These are phyloP conservation scores for Daktulosphaira vitifoliae DNA, from an alignment of 1,140 invertebrate genomes.

Conservation along the genomic window DNA sequence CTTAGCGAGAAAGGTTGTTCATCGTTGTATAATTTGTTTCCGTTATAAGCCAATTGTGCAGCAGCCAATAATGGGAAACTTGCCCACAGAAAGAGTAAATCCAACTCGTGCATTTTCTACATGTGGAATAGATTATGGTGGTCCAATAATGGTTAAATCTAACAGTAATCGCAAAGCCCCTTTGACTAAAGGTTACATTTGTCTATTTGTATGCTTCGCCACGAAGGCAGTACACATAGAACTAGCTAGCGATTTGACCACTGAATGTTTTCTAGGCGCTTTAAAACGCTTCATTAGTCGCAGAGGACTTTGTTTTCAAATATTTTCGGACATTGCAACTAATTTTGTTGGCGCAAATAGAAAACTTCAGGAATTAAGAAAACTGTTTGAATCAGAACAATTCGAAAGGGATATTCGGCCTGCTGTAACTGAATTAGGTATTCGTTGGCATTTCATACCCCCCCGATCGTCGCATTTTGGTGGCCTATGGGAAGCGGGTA, in stretches of 20 bases:
- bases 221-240: conserved; percentile 39
- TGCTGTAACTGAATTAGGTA: not conserved
- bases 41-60: not conserved
- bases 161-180: not conserved
- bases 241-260: conserved; percentile 41
- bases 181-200: conserved; percentile 36
- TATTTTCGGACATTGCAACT: conserved; percentile 42
- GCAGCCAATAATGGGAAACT: conserved; percentile 40
- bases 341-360: conserved; percentile 41
- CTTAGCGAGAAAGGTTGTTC: not conserved
- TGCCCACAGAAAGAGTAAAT: conserved; percentile 39
- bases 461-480: conserved; percentile 40
- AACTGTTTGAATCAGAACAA: too few species aligned
- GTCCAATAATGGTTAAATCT: conserved; percentile 40
- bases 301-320: conserved; percentile 40
- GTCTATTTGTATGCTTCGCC: too few species aligned
- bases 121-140: conserved; percentile 44
- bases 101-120: conserved; percentile 39
- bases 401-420: not conserved
- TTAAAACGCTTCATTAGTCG: conserved; percentile 43
- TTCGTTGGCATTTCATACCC: conserved; percentile 37
- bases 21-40: conserved; percentile 9
- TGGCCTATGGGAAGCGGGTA: conserved; percentile 42
- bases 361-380: not conserved
- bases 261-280: conserved; percentile 42